Base-by-base conservation (phyloP, 2,888 invertebrate genomes). In the Leptinotarsa rubiginosa region DNA sequence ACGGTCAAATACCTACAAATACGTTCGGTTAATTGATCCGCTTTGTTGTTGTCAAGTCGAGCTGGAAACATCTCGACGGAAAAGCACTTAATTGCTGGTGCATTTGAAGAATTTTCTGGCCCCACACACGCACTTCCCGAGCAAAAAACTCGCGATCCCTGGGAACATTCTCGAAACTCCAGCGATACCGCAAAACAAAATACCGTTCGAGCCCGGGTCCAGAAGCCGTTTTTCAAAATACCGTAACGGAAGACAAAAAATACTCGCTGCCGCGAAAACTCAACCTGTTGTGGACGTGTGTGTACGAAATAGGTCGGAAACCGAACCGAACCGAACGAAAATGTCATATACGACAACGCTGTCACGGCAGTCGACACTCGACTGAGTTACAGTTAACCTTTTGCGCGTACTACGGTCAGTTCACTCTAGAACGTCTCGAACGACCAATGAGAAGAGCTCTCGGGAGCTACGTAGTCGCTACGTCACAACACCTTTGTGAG, bases 381-480 rank as follows among this genome's bases (percentile, higher is more conserved):
- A 86, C 86, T 86, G 84, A 82, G 75, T 81, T 47, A 50, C 67
- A 54, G 73, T 73, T 85, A 84, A 85, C 85, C 84, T 85, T 83
- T 83, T 78, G 67, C 81, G 81, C 78, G 79, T 82, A 78, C 82
- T 79, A 82, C 83, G 84, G 85, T 85, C 85, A 86, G 85, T 85
- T 84, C 85, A 83, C 84, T 84, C 83, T 81, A 81, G 81, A 84
- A 84, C 83, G 81, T 81, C 50, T 59, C 50, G 25, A 47, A 47
- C 75, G 47, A 50, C 86, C 86, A 86, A 86, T 86, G 68, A 76
- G 77, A 81, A 66, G 71, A 77, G 74, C 75, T 54, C 67, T 74
- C 72, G 73, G 20, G 49, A 64, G 56, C 20, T 75, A 83, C 84
- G 84, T 84, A 84, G 83, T 76, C 70, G 77, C 79, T 71, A 84